Evolutionary conservation across 2,888 invertebrate genomes (phyloP).

Genomic region (Anthoptus insignis): DNA sequence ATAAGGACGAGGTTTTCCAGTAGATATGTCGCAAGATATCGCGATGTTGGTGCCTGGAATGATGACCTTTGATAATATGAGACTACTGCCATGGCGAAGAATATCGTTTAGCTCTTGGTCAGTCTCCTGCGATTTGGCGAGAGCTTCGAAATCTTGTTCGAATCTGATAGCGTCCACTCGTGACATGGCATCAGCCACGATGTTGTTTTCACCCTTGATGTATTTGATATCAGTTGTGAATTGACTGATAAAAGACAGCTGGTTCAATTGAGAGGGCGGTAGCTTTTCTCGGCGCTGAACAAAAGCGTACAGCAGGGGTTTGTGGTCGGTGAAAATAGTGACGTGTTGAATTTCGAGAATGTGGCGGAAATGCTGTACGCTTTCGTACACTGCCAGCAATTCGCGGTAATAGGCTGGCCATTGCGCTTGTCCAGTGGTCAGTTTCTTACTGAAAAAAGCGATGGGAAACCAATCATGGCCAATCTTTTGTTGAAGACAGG

Average conservation of each 20-base stretch:
- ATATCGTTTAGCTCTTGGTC: not conserved
- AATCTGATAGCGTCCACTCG: not conserved
- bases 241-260: not conserved
- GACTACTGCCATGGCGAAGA: not conserved
- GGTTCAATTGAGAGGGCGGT: not conserved
- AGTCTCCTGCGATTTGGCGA: not conserved
- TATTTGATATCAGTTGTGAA: too few relatives aligned
- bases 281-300: conserved; percentile 10
- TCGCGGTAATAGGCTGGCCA: conserved; percentile 12
- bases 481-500: too few relatives aligned
- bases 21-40: not conserved
- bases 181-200: not conserved
- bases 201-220: not conserved
- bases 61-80: not conserved
- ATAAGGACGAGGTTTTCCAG: not conserved
- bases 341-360: conserved; percentile 9
- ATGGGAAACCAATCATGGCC: too few relatives aligned
- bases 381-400: not conserved
- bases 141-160: not conserved
- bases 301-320: conserved; percentile 13
- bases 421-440: not conserved
- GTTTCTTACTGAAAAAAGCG: not conserved
- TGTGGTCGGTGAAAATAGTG: conserved; percentile 11
- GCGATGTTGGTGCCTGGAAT: not conserved
- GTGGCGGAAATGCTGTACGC: conserved; percentile 21